Base-by-base conservation (phyloP, 2,888 invertebrate genomes). In the Oscheius onirici region DNA sequence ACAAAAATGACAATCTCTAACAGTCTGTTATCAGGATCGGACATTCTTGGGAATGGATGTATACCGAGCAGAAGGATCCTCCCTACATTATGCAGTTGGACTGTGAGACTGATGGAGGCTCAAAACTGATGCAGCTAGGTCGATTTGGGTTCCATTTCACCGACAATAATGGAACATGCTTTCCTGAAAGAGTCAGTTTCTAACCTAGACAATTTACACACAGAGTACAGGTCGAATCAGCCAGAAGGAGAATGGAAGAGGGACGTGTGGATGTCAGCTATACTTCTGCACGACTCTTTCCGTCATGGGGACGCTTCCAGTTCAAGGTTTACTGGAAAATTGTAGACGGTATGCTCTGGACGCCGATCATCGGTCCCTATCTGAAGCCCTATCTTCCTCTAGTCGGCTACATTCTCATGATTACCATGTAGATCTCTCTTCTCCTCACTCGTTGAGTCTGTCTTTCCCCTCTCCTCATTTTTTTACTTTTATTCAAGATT, bases 11-110 rank as follows among this genome's bases (percentile, higher is more conserved):
- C 2, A 17, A n/a, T 3, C 17, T 72, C 84, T 58, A 6, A 34
- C 34, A 3, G 3, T 34, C 34, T 34, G 34, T 6, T 3, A 34
- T 34, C 73, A 86, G 85, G 20, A 78, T 86, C 40, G 87, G 80
- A 2, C 84, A 86, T 72, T 82, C 82, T 2, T 86, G 86, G 86
- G 86, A 86, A 72, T 86, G 86, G 86, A 86, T 86, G 86, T 86
- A 83, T 76, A 86, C 86, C 0, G 75, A 77, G n/a, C 86, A 87
- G 67, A 75, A 80, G 46, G 73, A 86, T 71, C 82, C 86, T 1
- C 86, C 86, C 8, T 79, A 84, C 58, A 77, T 86, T 46, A 84
- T 86, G 77, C 86, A 86, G 68, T 68, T 86, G 57, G 86, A 86
- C 69, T 86, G 86, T 70, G 86, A 86, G 69, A 86, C 86, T 2